These are phyloP conservation scores for Platyura marginata DNA, from an alignment of 1,140 invertebrate genomes.

Conservation along the genomic window DNA sequence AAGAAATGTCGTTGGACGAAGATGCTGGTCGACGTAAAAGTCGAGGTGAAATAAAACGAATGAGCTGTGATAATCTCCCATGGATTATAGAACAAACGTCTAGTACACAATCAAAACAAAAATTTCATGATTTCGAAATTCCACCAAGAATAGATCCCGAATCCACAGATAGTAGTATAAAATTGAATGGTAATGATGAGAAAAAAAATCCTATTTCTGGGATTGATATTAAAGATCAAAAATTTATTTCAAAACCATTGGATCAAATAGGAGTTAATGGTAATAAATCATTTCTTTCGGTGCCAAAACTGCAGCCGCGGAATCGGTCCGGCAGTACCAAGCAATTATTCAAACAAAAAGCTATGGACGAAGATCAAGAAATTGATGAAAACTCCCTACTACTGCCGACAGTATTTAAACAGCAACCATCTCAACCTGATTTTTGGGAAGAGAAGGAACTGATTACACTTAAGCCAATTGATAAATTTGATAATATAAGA, in stretches of 20 bases:
- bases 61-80: slow-evolving; percentile 22
- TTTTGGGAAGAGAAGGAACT: background rate
- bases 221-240: background rate
- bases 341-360: slow-evolving; percentile 24
- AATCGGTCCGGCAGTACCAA: slow-evolving; percentile 24
- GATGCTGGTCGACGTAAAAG: slow-evolving; percentile 18
- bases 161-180: background rate
- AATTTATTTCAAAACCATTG: background rate
- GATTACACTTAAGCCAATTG: background rate
- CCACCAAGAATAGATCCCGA: background rate
- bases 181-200: background rate
- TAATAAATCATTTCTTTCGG: slow-evolving; percentile 11
- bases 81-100: slow-evolving; percentile 10
- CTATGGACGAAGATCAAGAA: slow-evolving; percentile 20
- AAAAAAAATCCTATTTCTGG: too few relatives aligned
- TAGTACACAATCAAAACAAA: background rate
- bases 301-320: slow-evolving; percentile 20
- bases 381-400: slow-evolving; percentile 21
- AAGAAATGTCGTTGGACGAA: slow-evolving; percentile 7
- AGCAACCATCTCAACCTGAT: background rate
- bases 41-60: slow-evolving; percentile 21
- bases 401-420: slow-evolving; percentile 8
- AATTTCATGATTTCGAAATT: background rate
- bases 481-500: slow-evolving; percentile 4
- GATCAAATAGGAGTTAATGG: background rate